Evolutionary conservation across 2,113 vertebrate species (phyloP), one percentile per base, ranked within the genome.

Genomic region (Gasterosteus aculeatus): DNA sequence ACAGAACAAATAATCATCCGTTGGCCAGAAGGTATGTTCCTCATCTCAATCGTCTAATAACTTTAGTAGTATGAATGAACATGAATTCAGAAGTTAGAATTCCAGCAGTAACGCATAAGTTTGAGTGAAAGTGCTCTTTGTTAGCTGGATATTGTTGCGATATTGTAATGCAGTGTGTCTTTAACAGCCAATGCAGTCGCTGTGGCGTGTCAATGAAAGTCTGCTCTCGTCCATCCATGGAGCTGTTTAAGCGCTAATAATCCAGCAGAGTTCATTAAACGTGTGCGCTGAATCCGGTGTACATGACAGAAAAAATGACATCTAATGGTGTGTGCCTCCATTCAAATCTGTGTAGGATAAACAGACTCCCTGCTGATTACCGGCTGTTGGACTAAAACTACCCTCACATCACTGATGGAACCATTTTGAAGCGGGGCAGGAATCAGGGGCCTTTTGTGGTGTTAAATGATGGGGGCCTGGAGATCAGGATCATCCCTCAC

Each of bases 401-500:
- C 67, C 46, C 62, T 68, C 46, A 49, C 35, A 44, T 69, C 77
- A 70, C 75, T 80, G 77, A 85, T 85, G 72, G 78, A 87, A 74
- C 80, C 77, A 71, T 87, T 85, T 83, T 67, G 68, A 78, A 86
- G 76, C 58, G 14, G 11, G 64, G 26, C 53, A 57, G 61, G 78
- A 85, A 88, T 85, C 81, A 46, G 64, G 47, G 75, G 84, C 59
- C 75, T n/a, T 87, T 71, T 79, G 82, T 74, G 75, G 73, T 89
- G 83, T 89, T 89, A 87, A 90, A 91, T 81, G 82, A 81, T 47
- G 38, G 67, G 67, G 19, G 58, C 26, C 64, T 16, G 15, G n/a
- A 44, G 65, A 75, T 84, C 78, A 79, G 62, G 33, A 76, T 64
- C 74, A 66, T 71, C 47, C 64, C 68, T 71, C 41, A 44, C 31